Conservation (phyloP, 1,140 invertebrate species). For the Ylistrum balloti region DNA sequence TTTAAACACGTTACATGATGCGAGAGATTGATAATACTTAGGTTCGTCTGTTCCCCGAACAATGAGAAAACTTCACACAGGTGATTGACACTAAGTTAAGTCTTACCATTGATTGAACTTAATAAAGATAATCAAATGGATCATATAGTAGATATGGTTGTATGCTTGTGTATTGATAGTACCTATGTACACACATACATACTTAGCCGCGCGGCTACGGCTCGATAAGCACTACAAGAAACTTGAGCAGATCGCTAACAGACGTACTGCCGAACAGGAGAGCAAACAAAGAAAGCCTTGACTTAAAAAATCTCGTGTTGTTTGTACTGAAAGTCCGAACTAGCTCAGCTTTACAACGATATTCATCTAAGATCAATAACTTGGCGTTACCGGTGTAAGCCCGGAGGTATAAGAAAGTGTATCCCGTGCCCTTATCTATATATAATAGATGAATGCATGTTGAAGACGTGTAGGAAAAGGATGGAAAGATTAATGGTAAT, state of each 20-base stretch:
- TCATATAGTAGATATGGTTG: constrained; percentile 17
- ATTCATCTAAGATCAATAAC: constrained; percentile 40
- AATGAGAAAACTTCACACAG: constrained; percentile 31
- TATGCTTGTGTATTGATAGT: constrained; percentile 33
- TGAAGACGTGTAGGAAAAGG: background rate
- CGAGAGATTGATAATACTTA: constrained; percentile 41
- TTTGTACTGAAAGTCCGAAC: constrained; percentile 31
- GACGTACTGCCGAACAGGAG: background rate
- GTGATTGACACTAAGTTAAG: constrained; percentile 2
- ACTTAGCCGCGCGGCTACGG: constrained; percentile 18
- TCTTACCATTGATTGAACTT: background rate
- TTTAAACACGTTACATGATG: constrained; percentile 41
- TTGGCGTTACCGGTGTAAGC: background rate
- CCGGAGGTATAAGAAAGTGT: background rate
- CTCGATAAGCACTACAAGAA: constrained; percentile 16
- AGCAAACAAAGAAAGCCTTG: constrained; percentile 33
- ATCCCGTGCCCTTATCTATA: background rate
- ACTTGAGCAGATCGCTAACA: constrained; percentile 12
- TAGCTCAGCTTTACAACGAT: background rate
- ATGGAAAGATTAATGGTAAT: background rate
- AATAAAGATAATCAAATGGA: constrained; percentile 30
- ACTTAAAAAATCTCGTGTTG: constrained; percentile 39
- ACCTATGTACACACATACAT: constrained; percentile 11
- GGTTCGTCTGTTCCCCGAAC: constrained; percentile 32
- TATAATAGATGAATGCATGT: constrained; percentile 24